Base-by-base conservation (phyloP, 1,140 invertebrate genomes). In the Heliconius nattereri region DNA sequence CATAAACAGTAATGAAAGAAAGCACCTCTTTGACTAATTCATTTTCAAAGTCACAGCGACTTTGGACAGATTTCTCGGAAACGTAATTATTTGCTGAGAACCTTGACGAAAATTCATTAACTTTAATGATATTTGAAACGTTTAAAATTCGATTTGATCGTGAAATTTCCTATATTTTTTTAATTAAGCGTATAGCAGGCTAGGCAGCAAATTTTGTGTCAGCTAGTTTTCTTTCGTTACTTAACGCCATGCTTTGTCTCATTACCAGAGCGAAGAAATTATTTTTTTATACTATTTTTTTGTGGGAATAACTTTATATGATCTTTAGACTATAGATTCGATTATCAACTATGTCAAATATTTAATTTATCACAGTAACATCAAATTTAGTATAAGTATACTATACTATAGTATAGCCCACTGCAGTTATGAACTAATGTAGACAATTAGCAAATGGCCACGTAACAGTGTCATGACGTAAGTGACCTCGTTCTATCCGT, bases 391-490 rank as follows among this genome's bases (percentile, higher is more conserved):
- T 45, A 5, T 6, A 13, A 16, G 13, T 5, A 16, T 40, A 40
- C 37, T n/a, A n/a, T n/a, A n/a, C n/a, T n/a, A n/a, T 35, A 35
- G 32, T 35, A 35, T 35, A 35, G 1, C 40, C 13, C 16, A 16
- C 13, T 16, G 13, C 40, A 6, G 40, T 45, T 45, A 5, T 60
- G n/a, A 11, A 7, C 57, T 26, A 60, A 60, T 60, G n/a, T 23
- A 11, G 57, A 60, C 57, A 60, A 60, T 60, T 60, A 60, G 57
- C 9, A 60, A 60, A 26, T 60, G 57, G 57, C 57, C 57, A 60
- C 57, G 57, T 60, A 60, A 23, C 9, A 60, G 57, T 60, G n/a
- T 23, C 20, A 26, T 60, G 57, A 60, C 57, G 57, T 60, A 11
- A 60, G 57, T 60, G 57, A 60, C 57, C 57, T 60, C 57, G 57